Evolutionary conservation across 2,888 invertebrate genomes (phyloP).

Genomic region (Sminthurinus aureus): DNA sequence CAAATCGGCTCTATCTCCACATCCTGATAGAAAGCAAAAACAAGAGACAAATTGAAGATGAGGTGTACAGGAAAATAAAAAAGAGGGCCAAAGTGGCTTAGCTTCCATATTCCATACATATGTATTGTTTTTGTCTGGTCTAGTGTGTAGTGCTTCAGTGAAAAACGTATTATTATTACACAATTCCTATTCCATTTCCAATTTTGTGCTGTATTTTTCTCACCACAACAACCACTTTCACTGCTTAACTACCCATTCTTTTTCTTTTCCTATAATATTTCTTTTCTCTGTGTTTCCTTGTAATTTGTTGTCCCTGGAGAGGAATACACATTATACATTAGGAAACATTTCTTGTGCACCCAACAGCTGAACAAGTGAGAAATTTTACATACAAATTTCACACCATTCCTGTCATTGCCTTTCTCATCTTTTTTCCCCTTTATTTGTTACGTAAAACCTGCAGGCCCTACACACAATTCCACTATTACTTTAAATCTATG

Average conservation of each 20-base stretch:
- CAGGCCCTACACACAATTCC: neutral
- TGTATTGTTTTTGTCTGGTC: too few species aligned
- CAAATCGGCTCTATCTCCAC: constrained; percentile 81
- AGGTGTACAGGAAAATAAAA: neutral
- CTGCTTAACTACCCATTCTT: neutral
- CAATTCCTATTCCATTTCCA: neutral
- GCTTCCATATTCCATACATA: neutral
- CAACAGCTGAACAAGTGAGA: neutral
- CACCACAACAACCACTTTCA: neutral
- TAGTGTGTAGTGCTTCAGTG: too few species aligned
- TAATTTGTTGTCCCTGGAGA: neutral
- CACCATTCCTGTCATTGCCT: neutral
- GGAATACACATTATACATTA: neutral
- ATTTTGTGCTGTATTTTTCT: neutral
- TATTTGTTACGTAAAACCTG: neutral
- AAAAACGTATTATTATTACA: too few species aligned
- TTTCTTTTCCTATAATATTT: neutral
- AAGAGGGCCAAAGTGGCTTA: neutral
- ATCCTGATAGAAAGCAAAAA: constrained; percentile 66
- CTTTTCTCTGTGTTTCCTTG: neutral
- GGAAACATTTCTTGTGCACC: neutral
- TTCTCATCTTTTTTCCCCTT: neutral
- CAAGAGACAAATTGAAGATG: neutral
- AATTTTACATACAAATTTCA: neutral
- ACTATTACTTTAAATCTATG: neutral